Evolutionary conservation across 2,113 vertebrate genomes (phyloP).

Genomic region (Mystacornis crossleyi): DNA sequence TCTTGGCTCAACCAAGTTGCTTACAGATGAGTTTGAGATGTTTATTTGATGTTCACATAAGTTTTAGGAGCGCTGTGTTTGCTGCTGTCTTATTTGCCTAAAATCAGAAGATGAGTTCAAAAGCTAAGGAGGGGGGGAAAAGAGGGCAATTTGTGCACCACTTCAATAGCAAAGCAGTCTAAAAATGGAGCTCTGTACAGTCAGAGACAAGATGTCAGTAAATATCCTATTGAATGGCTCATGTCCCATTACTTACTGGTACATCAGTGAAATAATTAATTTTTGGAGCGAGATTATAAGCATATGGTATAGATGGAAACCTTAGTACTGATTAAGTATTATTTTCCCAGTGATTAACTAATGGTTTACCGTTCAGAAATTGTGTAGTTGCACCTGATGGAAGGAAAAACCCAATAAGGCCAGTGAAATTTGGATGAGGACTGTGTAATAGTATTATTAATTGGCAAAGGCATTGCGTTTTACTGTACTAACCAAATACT

Average conservation of each 20-base stretch:
- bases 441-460: background rate
- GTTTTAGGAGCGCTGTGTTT: background rate
- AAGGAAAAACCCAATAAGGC: background rate
- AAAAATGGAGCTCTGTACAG: background rate
- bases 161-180: background rate
- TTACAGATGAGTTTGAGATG: background rate
- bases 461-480: background rate
- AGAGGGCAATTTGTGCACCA: rapidly evolving
- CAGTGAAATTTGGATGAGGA: background rate
- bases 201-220: background rate
- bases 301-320: background rate
- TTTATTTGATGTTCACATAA: background rate
- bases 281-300: background rate
- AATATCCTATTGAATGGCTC: background rate
- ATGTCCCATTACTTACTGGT: background rate
- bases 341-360: background rate
- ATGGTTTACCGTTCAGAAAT: background rate
- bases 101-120: background rate
- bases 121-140: background rate
- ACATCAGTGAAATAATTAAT: background rate
- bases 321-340: background rate
- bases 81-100: background rate
- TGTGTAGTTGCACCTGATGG: background rate
- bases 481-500: background rate
- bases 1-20: background rate